A percentile compares a stretch with the other conserved stretches of the same genome.
Conservation (phyloP, 2,888 invertebrate genomes). For the Escarpia spicata region DNA sequence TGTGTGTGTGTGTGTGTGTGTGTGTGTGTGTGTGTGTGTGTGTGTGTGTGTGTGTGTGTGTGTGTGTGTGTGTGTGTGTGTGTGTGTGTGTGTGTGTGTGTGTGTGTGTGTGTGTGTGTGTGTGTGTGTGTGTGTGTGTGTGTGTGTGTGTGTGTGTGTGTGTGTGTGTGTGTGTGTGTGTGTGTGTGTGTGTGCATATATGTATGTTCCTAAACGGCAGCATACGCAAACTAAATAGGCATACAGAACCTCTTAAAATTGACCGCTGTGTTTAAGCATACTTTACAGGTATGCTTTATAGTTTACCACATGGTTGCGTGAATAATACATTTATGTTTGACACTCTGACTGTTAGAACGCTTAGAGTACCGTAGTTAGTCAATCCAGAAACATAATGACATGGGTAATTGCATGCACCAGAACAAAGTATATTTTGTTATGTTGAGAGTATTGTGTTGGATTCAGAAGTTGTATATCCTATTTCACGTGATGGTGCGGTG, state of each 20-base stretch:
- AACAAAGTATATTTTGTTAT: too few relatives aligned
- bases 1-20: constrained; percentile 25
- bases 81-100: background rate
- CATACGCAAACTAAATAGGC: too few relatives aligned
- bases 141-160: constrained; percentile 17
- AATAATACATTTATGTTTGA: too few relatives aligned
- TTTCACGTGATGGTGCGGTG: too few relatives aligned
- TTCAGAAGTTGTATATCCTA: too few relatives aligned
- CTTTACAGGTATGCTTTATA: too few relatives aligned
- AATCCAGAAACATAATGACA: too few relatives aligned
- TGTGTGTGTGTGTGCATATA: constrained; percentile 24
- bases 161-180: constrained; percentile 22
- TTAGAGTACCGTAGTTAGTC: too few relatives aligned
- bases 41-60: constrained; percentile 24
- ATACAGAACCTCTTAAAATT: background rate
- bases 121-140: background rate
- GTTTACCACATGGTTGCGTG: too few relatives aligned
- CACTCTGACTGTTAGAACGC: too few relatives aligned
- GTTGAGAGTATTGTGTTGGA: too few relatives aligned
- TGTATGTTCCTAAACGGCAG: background rate
- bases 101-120: background rate
- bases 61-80: constrained; percentile 19
- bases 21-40: constrained; percentile 22
- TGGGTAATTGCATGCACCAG: too few relatives aligned
- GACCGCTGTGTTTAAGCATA: background rate